These are phyloP conservation scores for Drosophila neotestacea DNA, from an alignment of 2,888 invertebrate species.

Conservation along the genomic window DNA sequence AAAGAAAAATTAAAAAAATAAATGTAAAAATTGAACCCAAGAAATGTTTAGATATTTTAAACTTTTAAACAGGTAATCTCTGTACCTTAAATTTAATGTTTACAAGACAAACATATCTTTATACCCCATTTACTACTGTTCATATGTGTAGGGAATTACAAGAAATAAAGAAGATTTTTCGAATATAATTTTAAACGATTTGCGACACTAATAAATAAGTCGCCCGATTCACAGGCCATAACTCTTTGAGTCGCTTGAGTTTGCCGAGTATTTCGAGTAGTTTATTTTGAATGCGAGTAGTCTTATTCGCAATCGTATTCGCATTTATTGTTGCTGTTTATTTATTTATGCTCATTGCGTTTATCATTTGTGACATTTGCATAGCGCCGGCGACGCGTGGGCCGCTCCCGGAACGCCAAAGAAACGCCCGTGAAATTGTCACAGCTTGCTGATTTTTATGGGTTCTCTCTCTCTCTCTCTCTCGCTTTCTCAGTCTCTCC, in stretches of 20 bases:
- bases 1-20: too few species aligned
- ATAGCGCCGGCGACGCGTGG: slow-evolving; percentile 75
- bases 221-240: slow-evolving; percentile 51
- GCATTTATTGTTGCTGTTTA: slow-evolving; percentile 48
- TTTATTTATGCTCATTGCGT: slow-evolving; percentile 81
- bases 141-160: not conserved
- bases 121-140: not conserved
- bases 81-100: too few species aligned
- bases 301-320: slow-evolving; percentile 20
- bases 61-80: too few species aligned
- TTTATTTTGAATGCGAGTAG: slow-evolving; percentile 21
- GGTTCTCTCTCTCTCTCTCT: slow-evolving; percentile 7
- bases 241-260: slow-evolving; percentile 30
- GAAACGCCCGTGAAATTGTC: slow-evolving; percentile 74
- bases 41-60: too few species aligned
- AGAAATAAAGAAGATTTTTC: slow-evolving; percentile 24
- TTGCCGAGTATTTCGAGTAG: slow-evolving; percentile 5
- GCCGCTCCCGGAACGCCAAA: slow-evolving; percentile 49
- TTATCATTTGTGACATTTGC: slow-evolving; percentile 82
- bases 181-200: slow-evolving; percentile 69
- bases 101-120: not conserved
- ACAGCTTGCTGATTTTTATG: slow-evolving; percentile 75
- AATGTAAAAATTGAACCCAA: too few species aligned
- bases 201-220: slow-evolving; percentile 80
- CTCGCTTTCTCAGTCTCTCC: not conserved